Conservation (phyloP, 2,888 invertebrate species). For the Priocnemis perturbator region DNA sequence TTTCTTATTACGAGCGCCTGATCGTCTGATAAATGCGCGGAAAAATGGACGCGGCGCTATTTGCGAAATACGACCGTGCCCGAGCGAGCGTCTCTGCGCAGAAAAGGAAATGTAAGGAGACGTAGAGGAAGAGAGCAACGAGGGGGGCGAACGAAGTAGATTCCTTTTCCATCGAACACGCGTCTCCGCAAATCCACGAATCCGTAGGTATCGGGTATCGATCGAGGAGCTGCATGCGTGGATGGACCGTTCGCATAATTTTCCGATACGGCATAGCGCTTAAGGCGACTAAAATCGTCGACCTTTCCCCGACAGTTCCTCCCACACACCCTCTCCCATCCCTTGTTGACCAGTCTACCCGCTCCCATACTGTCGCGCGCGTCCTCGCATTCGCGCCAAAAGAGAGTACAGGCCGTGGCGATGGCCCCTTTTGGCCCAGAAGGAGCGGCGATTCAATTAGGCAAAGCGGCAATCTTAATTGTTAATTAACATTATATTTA, state of each 20-base stretch:
- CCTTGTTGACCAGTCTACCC: not conserved
- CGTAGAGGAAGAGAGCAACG: not conserved
- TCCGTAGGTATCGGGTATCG: conserved; percentile 29
- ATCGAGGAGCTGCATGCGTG: conserved; percentile 35
- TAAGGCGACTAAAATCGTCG: conserved; percentile 39
- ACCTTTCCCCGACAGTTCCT: conserved; percentile 25
- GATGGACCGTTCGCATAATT: conserved; percentile 63
- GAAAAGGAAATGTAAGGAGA: not conserved
- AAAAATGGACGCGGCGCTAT: too few species aligned
- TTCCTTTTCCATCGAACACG: conserved; percentile 5
- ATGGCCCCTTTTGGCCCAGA: conserved; percentile 28
- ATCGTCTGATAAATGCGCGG: too few species aligned
- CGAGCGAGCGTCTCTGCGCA: not conserved
- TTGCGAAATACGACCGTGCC: too few species aligned
- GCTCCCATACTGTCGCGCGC: not conserved
- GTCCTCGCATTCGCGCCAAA: conserved; percentile 6
- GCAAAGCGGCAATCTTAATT: conserved; percentile 68
- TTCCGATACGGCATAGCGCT: conserved; percentile 63
- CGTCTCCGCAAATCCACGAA: not conserved
- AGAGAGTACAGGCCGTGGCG: conserved; percentile 4
- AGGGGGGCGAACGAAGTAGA: not conserved
- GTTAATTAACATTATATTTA: conserved; percentile 73
- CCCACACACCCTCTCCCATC: conserved; percentile 18
- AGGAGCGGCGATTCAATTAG: conserved; percentile 71
- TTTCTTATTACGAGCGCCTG: too few species aligned